phyloP scores from a whole-genome alignment of 2,888 invertebrate genomes.

The Protodeltote pygarga region DNA sequence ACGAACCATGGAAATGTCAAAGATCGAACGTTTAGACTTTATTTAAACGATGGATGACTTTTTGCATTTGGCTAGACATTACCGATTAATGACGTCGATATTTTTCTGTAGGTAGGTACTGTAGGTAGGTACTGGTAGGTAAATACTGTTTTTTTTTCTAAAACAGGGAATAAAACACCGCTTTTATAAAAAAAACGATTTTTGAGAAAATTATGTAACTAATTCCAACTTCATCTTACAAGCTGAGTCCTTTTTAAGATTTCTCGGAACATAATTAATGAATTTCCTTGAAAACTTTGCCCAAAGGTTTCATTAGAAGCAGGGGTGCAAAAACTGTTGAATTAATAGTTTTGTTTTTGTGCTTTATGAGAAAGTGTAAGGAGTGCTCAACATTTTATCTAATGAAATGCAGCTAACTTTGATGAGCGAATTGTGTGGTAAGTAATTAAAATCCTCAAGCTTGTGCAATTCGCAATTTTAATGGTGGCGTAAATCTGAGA shows the following conservation, averaged over 20 bases:
- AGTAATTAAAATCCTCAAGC: too few species aligned
- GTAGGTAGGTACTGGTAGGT: too few species aligned
- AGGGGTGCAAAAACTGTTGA: slow-evolving; percentile 35
- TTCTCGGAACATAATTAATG: slow-evolving; percentile 44
- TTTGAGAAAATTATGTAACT: slow-evolving; percentile 31
- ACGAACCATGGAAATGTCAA: slow-evolving; percentile 55
- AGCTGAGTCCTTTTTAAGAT: slow-evolving; percentile 35
- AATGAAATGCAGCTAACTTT: too few species aligned
- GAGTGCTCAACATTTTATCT: slow-evolving; percentile 2
- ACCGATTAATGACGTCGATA: neutral
- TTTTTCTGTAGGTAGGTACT: too few species aligned
- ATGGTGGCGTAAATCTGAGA: too few species aligned
- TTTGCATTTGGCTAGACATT: slow-evolving; percentile 24
- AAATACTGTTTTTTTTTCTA: neutral
- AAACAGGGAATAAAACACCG: too few species aligned
- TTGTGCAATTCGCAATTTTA: too few species aligned
- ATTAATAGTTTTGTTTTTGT: slow-evolving; percentile 28
- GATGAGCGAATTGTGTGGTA: too few species aligned
- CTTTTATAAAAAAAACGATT: slow-evolving; percentile 21
- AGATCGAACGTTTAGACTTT: slow-evolving; percentile 50
- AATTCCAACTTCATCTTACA: slow-evolving; percentile 32
- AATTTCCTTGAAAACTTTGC: slow-evolving; percentile 42
- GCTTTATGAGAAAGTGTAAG: slow-evolving; percentile 19
- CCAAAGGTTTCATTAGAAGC: slow-evolving; percentile 39
- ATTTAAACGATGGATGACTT: slow-evolving; percentile 31